phyloP scores from a whole-genome alignment of 92 coral and sea anemone genomes.

The Porites divaricata region DNA sequence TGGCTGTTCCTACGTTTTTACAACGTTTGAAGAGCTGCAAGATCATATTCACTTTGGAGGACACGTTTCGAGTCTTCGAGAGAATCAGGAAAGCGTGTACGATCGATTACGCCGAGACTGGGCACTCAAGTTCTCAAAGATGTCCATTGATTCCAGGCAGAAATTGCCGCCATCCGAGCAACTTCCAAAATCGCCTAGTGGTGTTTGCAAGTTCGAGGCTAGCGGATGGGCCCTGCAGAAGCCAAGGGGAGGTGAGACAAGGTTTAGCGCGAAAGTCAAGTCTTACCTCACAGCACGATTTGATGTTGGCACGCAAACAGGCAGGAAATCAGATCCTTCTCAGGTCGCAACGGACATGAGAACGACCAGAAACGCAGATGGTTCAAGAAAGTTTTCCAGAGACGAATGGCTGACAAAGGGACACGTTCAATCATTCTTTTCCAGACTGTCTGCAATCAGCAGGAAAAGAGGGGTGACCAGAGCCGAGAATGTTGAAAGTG shows the following conservation, averaged over 20 bases:
- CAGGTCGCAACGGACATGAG: constrained; percentile 53
- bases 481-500: constrained; percentile 11
- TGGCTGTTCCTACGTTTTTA: no score
- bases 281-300: constrained; percentile 48
- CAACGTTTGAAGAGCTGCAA: no score
- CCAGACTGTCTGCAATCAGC: not conserved
- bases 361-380: constrained; percentile 35
- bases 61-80: constrained; percentile 28
- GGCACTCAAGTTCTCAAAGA: constrained; percentile 64
- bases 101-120: constrained; percentile 61
- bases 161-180: not conserved
- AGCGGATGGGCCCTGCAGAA: constrained; percentile 60
- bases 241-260: constrained; percentile 19
- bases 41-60: constrained; percentile 62
- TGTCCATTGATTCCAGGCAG: constrained; percentile 23
- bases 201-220: not conserved
- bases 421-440: constrained; percentile 18
- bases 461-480: not conserved
- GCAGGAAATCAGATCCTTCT: constrained; percentile 50
- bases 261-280: constrained; percentile 45
- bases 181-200: not conserved
- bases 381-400: constrained; percentile 51
- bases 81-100: constrained; percentile 57
- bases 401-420: constrained; percentile 47
- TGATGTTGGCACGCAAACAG: constrained; percentile 30